These are phyloP conservation scores for Steinernema feltiae DNA, from an alignment of 1,140 invertebrate genomes.

Conservation along the genomic window DNA sequence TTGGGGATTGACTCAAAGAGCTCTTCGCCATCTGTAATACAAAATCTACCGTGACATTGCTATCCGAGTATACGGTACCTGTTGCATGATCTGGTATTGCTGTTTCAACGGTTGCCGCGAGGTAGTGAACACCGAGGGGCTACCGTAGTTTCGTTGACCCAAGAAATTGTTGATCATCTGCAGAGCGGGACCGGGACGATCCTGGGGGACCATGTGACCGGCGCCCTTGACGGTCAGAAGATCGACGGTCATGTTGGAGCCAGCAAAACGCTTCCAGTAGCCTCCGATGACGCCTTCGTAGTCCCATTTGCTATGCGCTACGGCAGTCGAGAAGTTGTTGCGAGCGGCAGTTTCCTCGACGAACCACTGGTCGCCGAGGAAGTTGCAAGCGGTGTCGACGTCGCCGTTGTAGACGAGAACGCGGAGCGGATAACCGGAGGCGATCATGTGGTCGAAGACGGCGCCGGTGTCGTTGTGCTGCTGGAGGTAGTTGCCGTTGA, in stretches of 20 bases:
- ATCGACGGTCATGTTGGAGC: neutral
- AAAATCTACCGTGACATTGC: neutral
- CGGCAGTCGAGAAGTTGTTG: neutral
- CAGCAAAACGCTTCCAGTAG: conserved; percentile 26
- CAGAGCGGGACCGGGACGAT: conserved; percentile 60
- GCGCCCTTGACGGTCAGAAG: conserved; percentile 57
- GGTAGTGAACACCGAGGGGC: neutral
- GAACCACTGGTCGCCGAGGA: conserved; percentile 63
- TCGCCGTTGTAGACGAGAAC: conserved; percentile 63
- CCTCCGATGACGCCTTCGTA: conserved; percentile 24
- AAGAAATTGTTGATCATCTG: conserved; percentile 58
- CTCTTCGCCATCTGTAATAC: neutral
- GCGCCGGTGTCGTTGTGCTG: conserved; percentile 15
- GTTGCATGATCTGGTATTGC: neutral
- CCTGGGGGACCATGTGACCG: conserved; percentile 64
- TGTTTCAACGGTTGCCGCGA: neutral
- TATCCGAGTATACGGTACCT: neutral
- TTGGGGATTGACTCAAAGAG: neutral
- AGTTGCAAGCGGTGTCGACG: conserved; percentile 63
- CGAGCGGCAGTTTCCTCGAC: conserved; percentile 43
- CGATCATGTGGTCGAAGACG: conserved; percentile 19
- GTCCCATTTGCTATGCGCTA: neutral
- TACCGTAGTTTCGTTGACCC: conserved; percentile 18
- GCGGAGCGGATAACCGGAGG: conserved; percentile 12
- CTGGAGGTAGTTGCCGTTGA: conserved; percentile 8